Conservation (phyloP, 2,888 invertebrate genomes). For the Spodoptera exigua region DNA sequence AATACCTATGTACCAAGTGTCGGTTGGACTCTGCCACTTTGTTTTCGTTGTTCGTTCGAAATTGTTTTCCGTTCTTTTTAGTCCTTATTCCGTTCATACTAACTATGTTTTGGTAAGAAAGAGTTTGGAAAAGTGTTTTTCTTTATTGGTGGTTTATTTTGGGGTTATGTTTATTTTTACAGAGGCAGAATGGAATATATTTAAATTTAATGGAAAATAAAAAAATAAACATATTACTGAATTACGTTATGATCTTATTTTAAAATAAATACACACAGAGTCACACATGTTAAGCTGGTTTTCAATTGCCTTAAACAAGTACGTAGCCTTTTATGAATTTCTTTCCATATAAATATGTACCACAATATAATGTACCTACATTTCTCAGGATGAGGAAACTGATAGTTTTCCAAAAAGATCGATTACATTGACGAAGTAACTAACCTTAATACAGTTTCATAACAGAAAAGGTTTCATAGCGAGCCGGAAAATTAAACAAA, state of each 20-base stretch:
- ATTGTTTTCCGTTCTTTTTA: conserved; percentile 9
- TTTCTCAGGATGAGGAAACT: conserved; percentile 4
- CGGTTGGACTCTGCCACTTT: conserved; percentile 15
- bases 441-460: neutral
- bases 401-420: conserved; percentile 32
- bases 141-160: too few species aligned
- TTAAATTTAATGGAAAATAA: too few species aligned
- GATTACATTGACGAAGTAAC: conserved; percentile 17
- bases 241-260: too few species aligned
- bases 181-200: too few species aligned
- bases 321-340: too few species aligned
- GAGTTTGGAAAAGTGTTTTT: too few species aligned
- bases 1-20: conserved; percentile 47
- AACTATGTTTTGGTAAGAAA: neutral
- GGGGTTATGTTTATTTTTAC: too few species aligned
- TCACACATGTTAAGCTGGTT: too few species aligned
- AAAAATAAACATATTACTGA: too few species aligned
- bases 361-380: conserved; percentile 1
- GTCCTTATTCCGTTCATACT: conserved; percentile 2
- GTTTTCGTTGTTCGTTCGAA: conserved; percentile 16
- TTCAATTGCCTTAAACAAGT: too few species aligned
- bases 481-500: conserved; percentile 11
- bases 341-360: neutral
- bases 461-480: conserved; percentile 1
- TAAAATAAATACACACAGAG: too few species aligned